phyloP scores from a whole-genome alignment of 2,113 vertebrate genomes.

The Clinocottus analis region DNA sequence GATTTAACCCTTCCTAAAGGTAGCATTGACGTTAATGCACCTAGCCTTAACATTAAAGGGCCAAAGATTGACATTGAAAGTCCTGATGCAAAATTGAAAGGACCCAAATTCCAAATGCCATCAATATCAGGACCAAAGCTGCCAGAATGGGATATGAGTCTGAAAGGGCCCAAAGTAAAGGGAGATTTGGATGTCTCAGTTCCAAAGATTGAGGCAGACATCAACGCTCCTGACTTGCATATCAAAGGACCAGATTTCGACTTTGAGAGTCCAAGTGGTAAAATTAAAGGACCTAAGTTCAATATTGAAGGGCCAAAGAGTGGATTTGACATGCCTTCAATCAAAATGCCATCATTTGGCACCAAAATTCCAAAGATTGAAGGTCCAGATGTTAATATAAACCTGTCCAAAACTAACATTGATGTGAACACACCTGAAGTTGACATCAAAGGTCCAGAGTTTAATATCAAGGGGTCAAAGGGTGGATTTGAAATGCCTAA shows the following conservation, averaged over 20 bases:
- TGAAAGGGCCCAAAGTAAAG: background rate
- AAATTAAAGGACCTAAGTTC: background rate
- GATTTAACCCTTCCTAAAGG: background rate
- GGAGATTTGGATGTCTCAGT: background rate
- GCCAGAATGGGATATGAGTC: background rate
- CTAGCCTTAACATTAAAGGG: slow-evolving; percentile 15
- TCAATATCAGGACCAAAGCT: background rate
- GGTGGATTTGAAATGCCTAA: slow-evolving; percentile 11
- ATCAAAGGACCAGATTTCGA: slow-evolving; percentile 13
- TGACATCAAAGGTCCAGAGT: background rate
- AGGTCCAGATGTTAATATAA: slow-evolving; percentile 20
- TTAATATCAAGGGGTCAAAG: background rate
- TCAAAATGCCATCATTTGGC: slow-evolving; percentile 22
- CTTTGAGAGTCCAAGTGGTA: slow-evolving; percentile 8
- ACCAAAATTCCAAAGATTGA: slow-evolving; percentile 18
- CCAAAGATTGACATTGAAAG: background rate
- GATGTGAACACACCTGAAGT: background rate
- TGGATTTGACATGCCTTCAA: slow-evolving; percentile 40
- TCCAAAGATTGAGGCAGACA: background rate
- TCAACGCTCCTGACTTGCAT: background rate
- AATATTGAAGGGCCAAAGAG: background rate
- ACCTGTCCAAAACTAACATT: background rate
- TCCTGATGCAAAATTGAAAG: background rate
- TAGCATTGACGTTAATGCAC: background rate
- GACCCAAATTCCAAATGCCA: slow-evolving; percentile 11